Conservation (phyloP, 2,113 vertebrate species). For the Platycercus adscitus region DNA sequence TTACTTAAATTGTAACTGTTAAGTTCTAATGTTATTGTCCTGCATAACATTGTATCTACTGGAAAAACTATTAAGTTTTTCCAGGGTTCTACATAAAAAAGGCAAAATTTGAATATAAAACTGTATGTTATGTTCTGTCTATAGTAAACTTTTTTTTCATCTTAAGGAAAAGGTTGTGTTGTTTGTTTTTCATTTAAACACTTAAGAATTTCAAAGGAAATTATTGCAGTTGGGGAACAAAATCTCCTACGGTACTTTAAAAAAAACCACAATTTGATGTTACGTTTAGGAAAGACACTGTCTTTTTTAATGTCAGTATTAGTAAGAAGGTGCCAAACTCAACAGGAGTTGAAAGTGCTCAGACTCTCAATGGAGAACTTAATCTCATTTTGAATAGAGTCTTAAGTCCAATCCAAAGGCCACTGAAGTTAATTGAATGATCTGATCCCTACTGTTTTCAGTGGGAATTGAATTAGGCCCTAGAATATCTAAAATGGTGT, state of each 20-base stretch:
- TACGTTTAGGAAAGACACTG: background rate
- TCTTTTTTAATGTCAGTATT: background rate
- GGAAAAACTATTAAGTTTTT: background rate
- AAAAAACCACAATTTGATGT: background rate
- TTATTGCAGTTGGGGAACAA: background rate
- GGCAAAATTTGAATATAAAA: background rate
- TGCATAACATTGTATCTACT: background rate
- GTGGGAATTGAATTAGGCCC: background rate
- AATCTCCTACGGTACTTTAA: background rate
- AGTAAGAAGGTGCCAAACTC: background rate
- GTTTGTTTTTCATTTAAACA: background rate
- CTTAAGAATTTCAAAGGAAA: background rate
- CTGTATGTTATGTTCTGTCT: background rate
- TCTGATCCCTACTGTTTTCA: background rate
- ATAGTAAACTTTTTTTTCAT: background rate
- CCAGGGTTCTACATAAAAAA: background rate
- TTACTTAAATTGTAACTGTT: background rate
- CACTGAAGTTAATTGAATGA: background rate
- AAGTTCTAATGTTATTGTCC: background rate
- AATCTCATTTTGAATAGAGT: fast-evolving
- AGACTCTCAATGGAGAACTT: background rate
- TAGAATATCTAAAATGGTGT: background rate
- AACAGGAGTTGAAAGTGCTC: background rate
- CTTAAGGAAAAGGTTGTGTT: background rate
- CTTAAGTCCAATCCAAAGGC: background rate